These are phyloP conservation scores for Cetoscarus ocellatus DNA, from an alignment of 2,797 vertebrate species.

Conservation along the genomic window DNA sequence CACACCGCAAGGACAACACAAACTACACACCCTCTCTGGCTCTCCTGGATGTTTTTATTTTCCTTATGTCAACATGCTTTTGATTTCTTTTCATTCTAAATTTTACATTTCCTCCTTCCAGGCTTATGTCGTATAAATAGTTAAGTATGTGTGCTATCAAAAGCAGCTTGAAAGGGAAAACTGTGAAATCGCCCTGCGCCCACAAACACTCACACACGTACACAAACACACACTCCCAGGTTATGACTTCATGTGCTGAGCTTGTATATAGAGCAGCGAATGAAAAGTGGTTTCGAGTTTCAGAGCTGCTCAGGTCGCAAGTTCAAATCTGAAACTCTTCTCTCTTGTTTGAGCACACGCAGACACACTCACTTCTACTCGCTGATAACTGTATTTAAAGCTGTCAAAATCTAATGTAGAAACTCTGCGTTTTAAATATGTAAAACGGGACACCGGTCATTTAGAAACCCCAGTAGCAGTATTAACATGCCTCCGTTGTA, in stretches of 20 bases:
- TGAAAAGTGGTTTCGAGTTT: slow-evolving; percentile 63
- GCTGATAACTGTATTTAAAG: neutral
- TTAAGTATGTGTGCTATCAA: slow-evolving; percentile 69
- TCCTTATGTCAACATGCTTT: slow-evolving; percentile 44
- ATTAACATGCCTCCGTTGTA: slow-evolving; percentile 47
- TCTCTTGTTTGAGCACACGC: neutral
- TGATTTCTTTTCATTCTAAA: slow-evolving; percentile 35
- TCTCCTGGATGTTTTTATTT: slow-evolving; percentile 59
- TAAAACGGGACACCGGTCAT: slow-evolving; percentile 34
- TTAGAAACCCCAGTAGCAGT: slow-evolving; percentile 36
- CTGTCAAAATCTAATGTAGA: slow-evolving; percentile 8
- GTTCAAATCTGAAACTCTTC: slow-evolving; percentile 53
- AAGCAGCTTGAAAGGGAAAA: slow-evolving; percentile 59
- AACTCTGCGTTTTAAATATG: slow-evolving; percentile 19
- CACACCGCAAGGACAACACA: slow-evolving; percentile 41
- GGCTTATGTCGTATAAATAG: slow-evolving; percentile 57
- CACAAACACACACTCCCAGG: slow-evolving; percentile 23
- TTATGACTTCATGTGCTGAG: slow-evolving; percentile 50
- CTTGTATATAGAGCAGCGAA: slow-evolving; percentile 48
- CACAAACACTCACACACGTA: slow-evolving; percentile 3
- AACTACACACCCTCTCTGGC: slow-evolving; percentile 37
- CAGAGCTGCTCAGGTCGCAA: slow-evolving; percentile 38
- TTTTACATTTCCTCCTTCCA: slow-evolving; percentile 56
- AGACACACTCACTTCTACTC: neutral
- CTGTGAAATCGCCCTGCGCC: slow-evolving; percentile 50